phyloP scores from a whole-genome alignment of 2,113 vertebrate species.

The Podiceps cristatus region DNA sequence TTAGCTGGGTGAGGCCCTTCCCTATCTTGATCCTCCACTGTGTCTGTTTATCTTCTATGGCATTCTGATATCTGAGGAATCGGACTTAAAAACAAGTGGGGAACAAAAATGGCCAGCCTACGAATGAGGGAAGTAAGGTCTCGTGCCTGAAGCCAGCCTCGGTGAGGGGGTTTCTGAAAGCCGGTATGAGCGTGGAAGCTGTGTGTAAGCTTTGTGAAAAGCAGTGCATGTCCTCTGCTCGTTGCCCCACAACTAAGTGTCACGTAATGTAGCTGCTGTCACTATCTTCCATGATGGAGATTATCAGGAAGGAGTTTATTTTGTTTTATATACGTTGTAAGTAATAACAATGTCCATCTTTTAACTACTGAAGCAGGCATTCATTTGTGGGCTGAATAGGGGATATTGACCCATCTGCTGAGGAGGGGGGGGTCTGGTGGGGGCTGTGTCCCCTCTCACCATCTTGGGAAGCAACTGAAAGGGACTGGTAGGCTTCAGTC shows the following conservation, averaged over 20 bases:
- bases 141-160: neutral
- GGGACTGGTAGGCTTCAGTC: neutral
- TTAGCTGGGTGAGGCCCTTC: neutral
- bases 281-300: neutral
- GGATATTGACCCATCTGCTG: neutral
- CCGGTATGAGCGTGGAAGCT: neutral
- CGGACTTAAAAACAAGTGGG: neutral
- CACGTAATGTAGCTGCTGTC: neutral
- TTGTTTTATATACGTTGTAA: neutral
- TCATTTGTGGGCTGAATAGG: neutral
- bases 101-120: neutral
- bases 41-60: neutral
- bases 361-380: neutral
- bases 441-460: neutral
- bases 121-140: neutral
- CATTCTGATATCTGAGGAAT: neutral
- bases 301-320: neutral
- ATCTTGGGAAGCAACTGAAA: neutral
- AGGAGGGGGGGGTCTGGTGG: fast-evolving
- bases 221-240: neutral
- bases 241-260: neutral
- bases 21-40: neutral
- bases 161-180: neutral
- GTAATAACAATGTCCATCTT: neutral
- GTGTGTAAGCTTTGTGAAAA: neutral